phyloP scores from a whole-genome alignment of 1,140 invertebrate species.

The Colletes latitarsis region DNA sequence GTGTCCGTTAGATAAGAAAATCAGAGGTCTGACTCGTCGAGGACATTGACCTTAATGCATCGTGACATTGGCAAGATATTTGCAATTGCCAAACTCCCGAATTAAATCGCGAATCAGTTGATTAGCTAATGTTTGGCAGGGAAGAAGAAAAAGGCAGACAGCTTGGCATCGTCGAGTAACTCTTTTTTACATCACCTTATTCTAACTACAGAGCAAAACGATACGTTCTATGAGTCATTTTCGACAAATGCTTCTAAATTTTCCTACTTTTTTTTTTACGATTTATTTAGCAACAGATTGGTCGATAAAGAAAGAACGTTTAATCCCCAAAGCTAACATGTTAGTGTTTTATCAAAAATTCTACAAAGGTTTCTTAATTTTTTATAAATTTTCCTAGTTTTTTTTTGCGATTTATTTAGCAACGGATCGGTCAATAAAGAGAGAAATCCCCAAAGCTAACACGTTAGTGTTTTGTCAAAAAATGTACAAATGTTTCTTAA shows the following conservation, averaged over 20 bases:
- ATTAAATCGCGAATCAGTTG: constrained; percentile 46
- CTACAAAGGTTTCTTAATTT: too few species aligned
- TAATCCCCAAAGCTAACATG: too few species aligned
- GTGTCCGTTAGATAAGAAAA: background rate
- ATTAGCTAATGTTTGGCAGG: constrained; percentile 62
- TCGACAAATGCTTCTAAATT: background rate
- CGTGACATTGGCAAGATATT: constrained; percentile 31
- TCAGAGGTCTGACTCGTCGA: background rate
- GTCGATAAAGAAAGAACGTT: background rate
- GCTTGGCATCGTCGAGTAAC: constrained; percentile 60
- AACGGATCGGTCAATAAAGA: background rate
- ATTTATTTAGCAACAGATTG: background rate
- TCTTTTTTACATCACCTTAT: constrained; percentile 1
- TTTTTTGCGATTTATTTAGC: too few species aligned
- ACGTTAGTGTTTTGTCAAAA: too few species aligned
- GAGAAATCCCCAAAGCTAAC: too few species aligned
- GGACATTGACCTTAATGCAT: constrained; percentile 35
- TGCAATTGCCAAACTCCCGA: constrained; percentile 23
- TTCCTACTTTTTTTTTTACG: background rate
- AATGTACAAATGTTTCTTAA: too few species aligned
- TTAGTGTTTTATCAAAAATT: too few species aligned
- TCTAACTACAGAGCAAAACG: background rate
- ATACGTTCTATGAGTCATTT: background rate
- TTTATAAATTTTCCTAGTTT: too few species aligned
- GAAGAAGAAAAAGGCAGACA: constrained; percentile 58